Conservation (phyloP, 92 coral and sea anemone genomes). For the Zoanthus solanderi region DNA sequence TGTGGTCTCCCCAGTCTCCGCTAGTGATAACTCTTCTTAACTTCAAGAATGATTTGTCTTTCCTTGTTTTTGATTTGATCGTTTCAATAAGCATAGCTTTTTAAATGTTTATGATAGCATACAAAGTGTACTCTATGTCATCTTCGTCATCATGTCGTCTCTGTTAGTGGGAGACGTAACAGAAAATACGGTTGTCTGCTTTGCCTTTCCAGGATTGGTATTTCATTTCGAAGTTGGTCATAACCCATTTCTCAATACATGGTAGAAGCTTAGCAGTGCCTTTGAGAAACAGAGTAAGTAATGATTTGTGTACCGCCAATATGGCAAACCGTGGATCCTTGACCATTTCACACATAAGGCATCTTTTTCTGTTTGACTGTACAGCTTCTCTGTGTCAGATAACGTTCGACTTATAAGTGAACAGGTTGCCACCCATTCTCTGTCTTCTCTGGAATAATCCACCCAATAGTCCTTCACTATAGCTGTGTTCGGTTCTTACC, state of each 20-base stretch:
- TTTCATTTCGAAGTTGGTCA: constrained; percentile 65
- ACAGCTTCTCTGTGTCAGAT: constrained; percentile 62
- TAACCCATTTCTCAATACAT: constrained; percentile 64
- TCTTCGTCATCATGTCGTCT: constrained; percentile 40
- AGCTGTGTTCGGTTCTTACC: constrained; percentile 69
- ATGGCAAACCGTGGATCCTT: constrained; percentile 68
- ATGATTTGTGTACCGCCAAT: constrained; percentile 68
- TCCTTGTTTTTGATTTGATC: constrained; percentile 57
- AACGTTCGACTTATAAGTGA: constrained; percentile 73
- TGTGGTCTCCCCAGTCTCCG: constrained; percentile 64
- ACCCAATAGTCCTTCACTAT: constrained; percentile 64
- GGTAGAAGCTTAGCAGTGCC: constrained; percentile 64
- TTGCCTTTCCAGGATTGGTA: constrained; percentile 72
- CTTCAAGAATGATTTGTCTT: constrained; percentile 45
- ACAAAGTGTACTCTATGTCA: constrained; percentile 48
- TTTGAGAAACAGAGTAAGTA: constrained; percentile 61
- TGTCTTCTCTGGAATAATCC: constrained; percentile 65
- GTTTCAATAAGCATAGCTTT: constrained; percentile 46
- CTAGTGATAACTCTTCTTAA: constrained; percentile 31
- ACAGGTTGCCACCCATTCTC: constrained; percentile 62
- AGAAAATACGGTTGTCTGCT: constrained; percentile 66
- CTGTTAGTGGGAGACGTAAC: constrained; percentile 70
- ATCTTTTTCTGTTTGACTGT: constrained; percentile 75
- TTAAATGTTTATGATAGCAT: constrained; percentile 38
- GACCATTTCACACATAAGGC: constrained; percentile 60